Conservation (phyloP, 2,113 vertebrate genomes). For the Xiphophorus maculatus region DNA sequence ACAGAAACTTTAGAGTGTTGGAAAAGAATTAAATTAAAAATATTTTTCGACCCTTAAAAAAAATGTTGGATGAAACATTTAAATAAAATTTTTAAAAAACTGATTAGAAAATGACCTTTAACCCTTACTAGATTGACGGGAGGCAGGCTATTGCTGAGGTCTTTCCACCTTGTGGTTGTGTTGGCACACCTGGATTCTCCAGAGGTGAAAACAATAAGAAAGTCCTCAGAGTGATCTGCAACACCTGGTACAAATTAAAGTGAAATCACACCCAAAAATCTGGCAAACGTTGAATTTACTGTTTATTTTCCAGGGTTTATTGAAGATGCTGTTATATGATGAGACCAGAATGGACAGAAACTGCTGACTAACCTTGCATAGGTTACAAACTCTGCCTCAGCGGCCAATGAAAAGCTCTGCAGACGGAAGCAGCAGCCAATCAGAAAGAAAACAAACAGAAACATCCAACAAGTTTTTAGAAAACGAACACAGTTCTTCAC, state of each 20-base stretch:
- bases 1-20: no score
- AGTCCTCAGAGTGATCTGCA: no score
- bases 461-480: slow-evolving; percentile 19
- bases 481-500: slow-evolving; percentile 23
- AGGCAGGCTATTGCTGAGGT: no score
- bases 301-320: slow-evolving; percentile 89
- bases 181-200: no score
- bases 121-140: no score
- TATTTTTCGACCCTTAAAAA: no score
- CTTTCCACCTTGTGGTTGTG: no score
- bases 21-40: no score
- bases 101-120: no score
- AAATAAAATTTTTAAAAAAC: no score
- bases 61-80: background rate
- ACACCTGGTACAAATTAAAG: no score
- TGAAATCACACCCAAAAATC: background rate
- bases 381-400: slow-evolving; percentile 88
- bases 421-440: slow-evolving; percentile 53
- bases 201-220: no score
- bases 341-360: slow-evolving; percentile 83
- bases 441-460: slow-evolving; percentile 17
- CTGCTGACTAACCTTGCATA: slow-evolving; percentile 86
- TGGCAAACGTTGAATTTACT: background rate
- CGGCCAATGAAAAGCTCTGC: slow-evolving; percentile 81
- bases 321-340: slow-evolving; percentile 88